A percentile compares a stretch with the other conserved stretches of the same genome.
Evolutionary conservation across 2,113 vertebrate species (phyloP).

Genomic region (Cygnus buccinator): DNA sequence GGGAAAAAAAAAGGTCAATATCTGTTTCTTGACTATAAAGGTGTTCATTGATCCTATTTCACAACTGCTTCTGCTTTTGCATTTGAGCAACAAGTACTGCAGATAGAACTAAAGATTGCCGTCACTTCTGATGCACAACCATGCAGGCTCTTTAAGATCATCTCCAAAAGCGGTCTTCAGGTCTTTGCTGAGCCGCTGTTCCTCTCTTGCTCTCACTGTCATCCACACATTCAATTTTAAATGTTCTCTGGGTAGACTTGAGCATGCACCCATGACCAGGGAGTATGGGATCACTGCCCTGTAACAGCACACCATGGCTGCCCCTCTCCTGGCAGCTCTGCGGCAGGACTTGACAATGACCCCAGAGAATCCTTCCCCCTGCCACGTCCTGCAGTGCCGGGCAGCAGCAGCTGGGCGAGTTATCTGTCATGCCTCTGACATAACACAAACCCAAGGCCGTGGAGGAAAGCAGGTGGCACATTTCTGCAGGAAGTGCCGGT

Average conservation of each 20-base stretch:
- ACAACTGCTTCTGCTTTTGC: background rate
- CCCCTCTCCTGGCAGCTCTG: background rate
- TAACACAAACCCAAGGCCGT: background rate
- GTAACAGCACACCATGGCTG: background rate
- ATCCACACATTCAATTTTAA: background rate
- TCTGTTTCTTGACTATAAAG: background rate
- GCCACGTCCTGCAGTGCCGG: rapidly evolving
- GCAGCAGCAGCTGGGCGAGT: background rate
- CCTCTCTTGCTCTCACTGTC: background rate
- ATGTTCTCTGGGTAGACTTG: background rate
- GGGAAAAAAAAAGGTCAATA: background rate
- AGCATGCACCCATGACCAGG: background rate
- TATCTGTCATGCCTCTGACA: background rate
- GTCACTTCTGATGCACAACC: background rate
- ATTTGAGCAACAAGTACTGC: background rate
- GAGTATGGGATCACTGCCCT: background rate
- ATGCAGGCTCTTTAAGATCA: background rate
- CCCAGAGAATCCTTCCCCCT: background rate
- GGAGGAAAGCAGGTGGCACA: background rate
- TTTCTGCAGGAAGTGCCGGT: background rate
- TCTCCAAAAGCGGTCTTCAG: background rate
- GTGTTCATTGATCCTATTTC: background rate
- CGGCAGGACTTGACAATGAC: background rate
- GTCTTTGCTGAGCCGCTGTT: background rate
- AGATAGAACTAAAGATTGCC: background rate